These are phyloP conservation scores for Neodiprion fabricii DNA, from an alignment of 1,140 invertebrate species.

Conservation along the genomic window DNA sequence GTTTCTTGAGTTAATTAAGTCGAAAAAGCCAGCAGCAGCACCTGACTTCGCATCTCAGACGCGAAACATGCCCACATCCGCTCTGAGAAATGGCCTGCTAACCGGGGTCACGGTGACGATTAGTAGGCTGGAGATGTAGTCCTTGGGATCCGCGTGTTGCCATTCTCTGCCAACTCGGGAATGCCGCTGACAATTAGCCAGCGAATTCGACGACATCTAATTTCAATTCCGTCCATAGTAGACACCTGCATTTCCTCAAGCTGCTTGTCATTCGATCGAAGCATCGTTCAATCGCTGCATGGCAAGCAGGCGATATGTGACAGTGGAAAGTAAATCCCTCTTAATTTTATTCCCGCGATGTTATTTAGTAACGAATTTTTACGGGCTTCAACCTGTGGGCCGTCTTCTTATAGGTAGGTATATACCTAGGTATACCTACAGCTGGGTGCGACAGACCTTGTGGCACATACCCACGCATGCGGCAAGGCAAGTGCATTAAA, in stretches of 20 bases:
- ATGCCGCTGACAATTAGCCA: background rate
- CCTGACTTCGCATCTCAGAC: no score
- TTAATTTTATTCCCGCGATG: background rate
- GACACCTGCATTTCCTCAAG: background rate
- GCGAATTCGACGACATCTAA: background rate
- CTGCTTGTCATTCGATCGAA: background rate
- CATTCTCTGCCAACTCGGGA: background rate
- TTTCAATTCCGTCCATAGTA: background rate
- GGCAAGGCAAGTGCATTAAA: background rate
- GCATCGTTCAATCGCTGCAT: background rate
- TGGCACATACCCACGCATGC: background rate
- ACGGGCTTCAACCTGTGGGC: background rate
- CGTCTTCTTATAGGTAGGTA: background rate
- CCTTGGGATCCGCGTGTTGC: background rate
- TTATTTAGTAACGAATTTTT: background rate
- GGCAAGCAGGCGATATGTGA: background rate
- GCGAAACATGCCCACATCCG: no score
- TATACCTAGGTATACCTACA: no score
- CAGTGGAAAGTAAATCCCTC: background rate
- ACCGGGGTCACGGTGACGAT: background rate
- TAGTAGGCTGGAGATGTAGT: background rate
- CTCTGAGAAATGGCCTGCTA: no score
- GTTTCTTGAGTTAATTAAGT: no score
- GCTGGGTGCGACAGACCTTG: background rate
- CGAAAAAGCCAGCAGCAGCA: no score